phyloP scores from a whole-genome alignment of 1,140 invertebrate genomes.

The Chironomus striatipennis region DNA sequence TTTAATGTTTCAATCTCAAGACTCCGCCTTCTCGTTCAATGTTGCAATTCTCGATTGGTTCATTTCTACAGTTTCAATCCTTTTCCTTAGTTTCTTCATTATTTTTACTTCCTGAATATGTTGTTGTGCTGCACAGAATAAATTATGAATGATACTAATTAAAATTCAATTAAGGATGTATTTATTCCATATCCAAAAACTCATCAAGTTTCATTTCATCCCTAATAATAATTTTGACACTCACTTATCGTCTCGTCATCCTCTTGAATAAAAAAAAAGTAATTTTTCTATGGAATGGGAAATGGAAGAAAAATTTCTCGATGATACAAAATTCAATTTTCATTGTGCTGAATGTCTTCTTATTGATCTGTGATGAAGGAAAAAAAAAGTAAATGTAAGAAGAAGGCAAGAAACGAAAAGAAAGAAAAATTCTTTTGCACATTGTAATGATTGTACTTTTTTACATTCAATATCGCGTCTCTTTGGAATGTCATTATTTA shows the following conservation, averaged over 20 bases:
- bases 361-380: neutral
- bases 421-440: neutral
- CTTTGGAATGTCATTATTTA: neutral
- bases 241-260: neutral
- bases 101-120: neutral
- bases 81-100: neutral
- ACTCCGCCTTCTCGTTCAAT: neutral
- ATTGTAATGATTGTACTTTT: conserved; percentile 14
- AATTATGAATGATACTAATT: neutral
- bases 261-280: no score
- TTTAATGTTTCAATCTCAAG: neutral
- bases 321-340: conserved; percentile 3
- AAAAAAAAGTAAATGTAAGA: neutral
- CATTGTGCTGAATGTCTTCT: neutral
- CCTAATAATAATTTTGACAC: neutral
- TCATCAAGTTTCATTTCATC: no score
- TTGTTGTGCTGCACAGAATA: no score
- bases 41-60: conserved; percentile 12
- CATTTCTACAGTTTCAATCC: conserved; percentile 1
- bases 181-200: no score
- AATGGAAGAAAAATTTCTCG: neutral
- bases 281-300: no score
- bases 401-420: neutral
- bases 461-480: conserved; percentile 12
- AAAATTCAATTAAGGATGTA: neutral